Evolutionary conservation across 2,797 vertebrate genomes (phyloP), one percentile per base, ranked within the genome.

Genomic region (Aplochiton taeniatus): DNA sequence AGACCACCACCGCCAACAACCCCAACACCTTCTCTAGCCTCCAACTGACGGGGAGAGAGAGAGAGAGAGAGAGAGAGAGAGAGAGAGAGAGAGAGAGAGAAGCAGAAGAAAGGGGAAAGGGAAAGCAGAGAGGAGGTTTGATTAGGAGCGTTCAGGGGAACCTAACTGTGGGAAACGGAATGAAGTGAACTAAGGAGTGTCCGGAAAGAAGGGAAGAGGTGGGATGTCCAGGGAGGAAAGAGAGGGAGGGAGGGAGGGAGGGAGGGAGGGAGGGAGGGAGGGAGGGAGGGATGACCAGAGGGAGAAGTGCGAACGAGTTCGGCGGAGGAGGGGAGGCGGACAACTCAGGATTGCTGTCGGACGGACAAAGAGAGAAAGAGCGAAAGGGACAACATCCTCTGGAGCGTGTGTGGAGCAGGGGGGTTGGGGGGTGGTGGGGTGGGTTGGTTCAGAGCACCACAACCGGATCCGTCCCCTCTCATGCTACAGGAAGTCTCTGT

Each of bases 111-210:
- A 48, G 18, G 16, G 74, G 52, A 63, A 68, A 52, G 57, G 72
- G 54, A 18, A 65, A 53, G 43, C 75, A 87, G 19, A 9, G 16
- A 53, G 14, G n/a, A 12, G 11, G 49, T 12, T 9, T n/a, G 49
- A 42, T 13, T 5, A 44, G 48, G 12, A 41, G 16, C 8, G 20
- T 11, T 11, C 10, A 9, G 19, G 12, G 16, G 19, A 19, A 54
- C 52, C 11, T 17, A 86, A 31, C 42, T 20, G 63, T 57, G 31
- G n/a, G 20, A 49, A 11, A 8, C 42, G 54, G 54, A 58, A 65
- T 89, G 79, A 73, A 63, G 78, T 78, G 81, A 87, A 88, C 87
- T 80, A 80, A 83, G 89, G 88, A 89, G 88, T 66, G 88, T 76
- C 87, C 87, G 86, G 87, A 89, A 86, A 78, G 73, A 81, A 86